These are phyloP conservation scores for Umimayanthus chanpuru DNA, from an alignment of 92 coral and sea anemone genomes.

Conservation along the genomic window DNA sequence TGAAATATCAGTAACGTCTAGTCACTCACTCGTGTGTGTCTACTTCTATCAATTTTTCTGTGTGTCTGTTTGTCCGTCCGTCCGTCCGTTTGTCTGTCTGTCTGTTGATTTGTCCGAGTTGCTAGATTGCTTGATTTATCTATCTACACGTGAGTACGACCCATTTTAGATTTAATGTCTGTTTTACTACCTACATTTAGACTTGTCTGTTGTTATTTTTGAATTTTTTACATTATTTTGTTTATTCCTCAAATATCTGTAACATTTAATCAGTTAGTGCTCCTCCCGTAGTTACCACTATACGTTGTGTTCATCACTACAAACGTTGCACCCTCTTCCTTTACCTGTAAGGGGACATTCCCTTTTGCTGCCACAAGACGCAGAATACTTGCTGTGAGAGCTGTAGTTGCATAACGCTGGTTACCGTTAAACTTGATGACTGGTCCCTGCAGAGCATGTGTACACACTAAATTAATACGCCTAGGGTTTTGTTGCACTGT, in stretches of 20 bases:
- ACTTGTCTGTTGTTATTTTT: no score
- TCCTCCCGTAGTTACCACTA: not conserved
- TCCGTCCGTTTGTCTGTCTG: no score
- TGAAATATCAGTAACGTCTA: not conserved
- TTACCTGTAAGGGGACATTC: slow-evolving; percentile 81
- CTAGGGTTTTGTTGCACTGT: no score
- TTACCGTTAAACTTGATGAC: slow-evolving; percentile 85
- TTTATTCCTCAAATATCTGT: no score
- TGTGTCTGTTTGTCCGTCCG: no score
- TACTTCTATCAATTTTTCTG: no score
- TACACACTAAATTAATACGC: not conserved
- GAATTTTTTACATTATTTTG: no score
- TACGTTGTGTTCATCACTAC: not conserved
- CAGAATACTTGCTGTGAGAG: slow-evolving; percentile 88
- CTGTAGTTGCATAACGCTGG: slow-evolving; percentile 96
- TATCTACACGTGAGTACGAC: not conserved
- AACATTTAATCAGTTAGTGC: no score
- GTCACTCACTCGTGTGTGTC: not conserved
- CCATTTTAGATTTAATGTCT: not conserved
- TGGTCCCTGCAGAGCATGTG: slow-evolving; percentile 70
- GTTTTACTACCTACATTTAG: not conserved
- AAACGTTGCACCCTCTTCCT: not conserved
- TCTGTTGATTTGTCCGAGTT: no score
- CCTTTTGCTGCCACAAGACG: slow-evolving; percentile 80
- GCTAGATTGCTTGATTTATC: no score